These are phyloP conservation scores for Cryptoleucopteryx plumbea DNA, from an alignment of 2,113 vertebrate genomes.

Conservation along the genomic window DNA sequence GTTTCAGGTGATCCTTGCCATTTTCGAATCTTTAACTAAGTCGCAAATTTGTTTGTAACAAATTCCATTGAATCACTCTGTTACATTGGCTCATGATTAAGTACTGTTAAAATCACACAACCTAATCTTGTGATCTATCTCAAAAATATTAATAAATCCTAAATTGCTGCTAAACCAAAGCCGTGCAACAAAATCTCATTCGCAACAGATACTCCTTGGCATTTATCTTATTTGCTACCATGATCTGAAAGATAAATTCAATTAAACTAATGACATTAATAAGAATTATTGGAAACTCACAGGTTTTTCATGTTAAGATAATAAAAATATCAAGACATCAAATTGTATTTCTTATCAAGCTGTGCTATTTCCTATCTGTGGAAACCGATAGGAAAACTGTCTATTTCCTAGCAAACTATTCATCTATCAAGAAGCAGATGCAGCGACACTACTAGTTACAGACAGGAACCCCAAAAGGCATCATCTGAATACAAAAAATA, in stretches of 20 bases:
- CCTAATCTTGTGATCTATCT: no score
- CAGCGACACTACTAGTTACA: neutral
- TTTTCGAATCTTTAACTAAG: no score
- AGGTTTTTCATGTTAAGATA: neutral
- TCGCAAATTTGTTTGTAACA: no score
- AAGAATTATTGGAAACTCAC: neutral
- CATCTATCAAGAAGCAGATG: neutral
- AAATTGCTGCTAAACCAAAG: no score
- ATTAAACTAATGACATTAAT: neutral
- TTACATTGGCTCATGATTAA: no score
- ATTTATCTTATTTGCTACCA: neutral
- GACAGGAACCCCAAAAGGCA: neutral
- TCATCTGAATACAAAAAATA: neutral
- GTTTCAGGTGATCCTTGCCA: no score
- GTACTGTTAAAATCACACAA: no score
- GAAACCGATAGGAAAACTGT: neutral
- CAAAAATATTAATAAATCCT: no score
- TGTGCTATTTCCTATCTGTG: neutral
- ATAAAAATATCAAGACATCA: neutral
- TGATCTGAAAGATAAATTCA: neutral
- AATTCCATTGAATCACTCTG: no score
- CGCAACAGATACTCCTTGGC: no score
- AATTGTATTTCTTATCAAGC: neutral
- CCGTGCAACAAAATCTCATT: no score
- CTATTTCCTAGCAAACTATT: neutral